Evolutionary conservation across 2,888 invertebrate genomes (phyloP).

Genomic region (Liposcelis brunnea): DNA sequence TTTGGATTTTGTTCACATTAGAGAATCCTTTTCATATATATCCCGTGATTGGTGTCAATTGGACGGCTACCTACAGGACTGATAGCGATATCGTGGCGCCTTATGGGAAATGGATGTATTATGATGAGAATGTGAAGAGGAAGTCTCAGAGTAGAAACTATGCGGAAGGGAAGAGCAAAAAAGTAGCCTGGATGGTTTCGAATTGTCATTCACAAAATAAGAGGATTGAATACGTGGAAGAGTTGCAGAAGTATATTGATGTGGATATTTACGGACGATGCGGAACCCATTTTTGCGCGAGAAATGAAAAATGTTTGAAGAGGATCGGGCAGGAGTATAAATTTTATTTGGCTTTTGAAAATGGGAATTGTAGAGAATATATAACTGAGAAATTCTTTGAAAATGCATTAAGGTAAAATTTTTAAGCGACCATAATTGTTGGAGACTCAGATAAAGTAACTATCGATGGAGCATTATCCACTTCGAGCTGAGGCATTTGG

Average conservation of each 20-base stretch:
- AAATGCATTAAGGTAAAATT: too few species aligned
- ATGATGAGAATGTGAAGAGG: too few species aligned
- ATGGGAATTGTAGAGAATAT: conserved; percentile 37
- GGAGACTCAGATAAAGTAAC: too few species aligned
- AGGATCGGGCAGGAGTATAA: conserved; percentile 32
- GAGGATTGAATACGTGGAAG: conserved; percentile 35
- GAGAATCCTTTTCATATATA: conserved; percentile 74
- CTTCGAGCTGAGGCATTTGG: too few species aligned
- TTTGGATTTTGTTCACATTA: conserved; percentile 81
- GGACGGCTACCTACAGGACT: conserved; percentile 48
- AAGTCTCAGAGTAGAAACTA: too few species aligned
- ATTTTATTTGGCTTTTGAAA: conserved; percentile 36
- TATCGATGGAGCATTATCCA: too few species aligned
- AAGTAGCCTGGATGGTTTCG: conserved; percentile 40
- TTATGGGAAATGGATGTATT: conserved; percentile 30
- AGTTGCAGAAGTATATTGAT: conserved; percentile 37
- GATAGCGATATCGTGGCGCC: conserved; percentile 49
- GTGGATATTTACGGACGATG: conserved; percentile 33
- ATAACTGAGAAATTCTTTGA: conserved; percentile 38
- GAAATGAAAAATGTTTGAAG: conserved; percentile 26
- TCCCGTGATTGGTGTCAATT: conserved; percentile 48
- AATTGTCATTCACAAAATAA: conserved; percentile 36
- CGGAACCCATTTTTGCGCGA: conserved; percentile 19
- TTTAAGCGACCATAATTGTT: too few species aligned
- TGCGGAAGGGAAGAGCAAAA: conserved; percentile 26